Evolutionary conservation across 37 sponge, comb jelly and placozoan genomes (phyloP).

Genomic region (Theonella swinhoei): DNA sequence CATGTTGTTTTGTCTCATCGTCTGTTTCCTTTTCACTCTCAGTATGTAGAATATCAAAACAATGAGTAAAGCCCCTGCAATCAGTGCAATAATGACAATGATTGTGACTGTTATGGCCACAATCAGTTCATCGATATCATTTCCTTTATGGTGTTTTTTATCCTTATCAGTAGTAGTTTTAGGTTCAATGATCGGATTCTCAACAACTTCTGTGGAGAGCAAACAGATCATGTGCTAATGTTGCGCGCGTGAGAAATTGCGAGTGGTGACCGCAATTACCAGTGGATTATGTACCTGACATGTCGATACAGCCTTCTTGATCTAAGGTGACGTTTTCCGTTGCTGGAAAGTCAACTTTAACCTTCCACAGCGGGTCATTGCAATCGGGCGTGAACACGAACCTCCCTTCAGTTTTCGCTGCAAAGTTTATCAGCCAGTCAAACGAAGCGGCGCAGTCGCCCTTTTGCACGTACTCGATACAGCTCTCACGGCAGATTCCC

Average conservation of each 20-base stretch:
- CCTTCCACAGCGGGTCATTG: slow-evolving; percentile 10
- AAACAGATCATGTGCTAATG: too few species aligned
- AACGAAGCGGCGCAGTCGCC: slow-evolving; percentile 3
- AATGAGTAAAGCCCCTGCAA: not conserved
- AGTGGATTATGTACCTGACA: slow-evolving; percentile 13
- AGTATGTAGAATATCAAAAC: not conserved
- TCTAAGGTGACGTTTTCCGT: not conserved
- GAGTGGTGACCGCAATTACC: not conserved
- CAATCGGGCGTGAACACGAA: slow-evolving; percentile 5
- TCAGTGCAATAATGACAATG: not conserved
- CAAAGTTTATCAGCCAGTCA: not conserved
- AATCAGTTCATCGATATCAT: not conserved
- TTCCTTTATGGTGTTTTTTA: not conserved
- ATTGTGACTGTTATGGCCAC: not conserved
- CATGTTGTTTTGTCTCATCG: not conserved
- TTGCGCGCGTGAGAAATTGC: not conserved
- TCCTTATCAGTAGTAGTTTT: not conserved
- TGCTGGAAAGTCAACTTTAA: not conserved
- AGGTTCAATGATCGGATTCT: not conserved
- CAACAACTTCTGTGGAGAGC: not conserved
- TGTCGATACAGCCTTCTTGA: slow-evolving; percentile 8
- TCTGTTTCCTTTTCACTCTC: not conserved
- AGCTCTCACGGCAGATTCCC: slow-evolving; percentile 24
- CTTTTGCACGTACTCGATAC: not conserved
- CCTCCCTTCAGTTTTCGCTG: not conserved